Conservation (phyloP, 1,140 invertebrate genomes). For the Dolichoris vasculosae region DNA sequence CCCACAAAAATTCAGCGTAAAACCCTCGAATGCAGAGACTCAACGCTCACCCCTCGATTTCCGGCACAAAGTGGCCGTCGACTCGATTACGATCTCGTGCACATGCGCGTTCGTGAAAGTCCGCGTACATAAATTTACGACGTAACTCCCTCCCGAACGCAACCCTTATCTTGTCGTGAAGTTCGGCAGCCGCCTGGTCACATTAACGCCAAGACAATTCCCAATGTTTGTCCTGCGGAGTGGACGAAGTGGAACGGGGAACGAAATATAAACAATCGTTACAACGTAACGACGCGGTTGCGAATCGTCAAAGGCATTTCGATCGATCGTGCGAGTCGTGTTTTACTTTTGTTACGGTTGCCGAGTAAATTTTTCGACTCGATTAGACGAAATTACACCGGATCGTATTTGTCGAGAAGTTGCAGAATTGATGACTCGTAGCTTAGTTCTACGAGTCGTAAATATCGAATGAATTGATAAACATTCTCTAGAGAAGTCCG, state of each 20-base stretch:
- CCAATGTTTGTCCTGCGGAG: background rate
- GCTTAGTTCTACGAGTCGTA: background rate
- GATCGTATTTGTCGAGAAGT: background rate
- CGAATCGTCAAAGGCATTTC: background rate
- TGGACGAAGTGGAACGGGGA: too few relatives aligned
- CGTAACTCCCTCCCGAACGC: background rate
- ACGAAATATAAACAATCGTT: background rate
- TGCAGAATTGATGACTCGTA: background rate
- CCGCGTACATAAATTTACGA: background rate
- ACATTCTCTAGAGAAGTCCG: background rate
- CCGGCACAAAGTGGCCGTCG: constrained; percentile 70
- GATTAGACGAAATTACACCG: background rate
- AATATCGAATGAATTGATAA: background rate
- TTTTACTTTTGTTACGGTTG: background rate
- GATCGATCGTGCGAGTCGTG: background rate
- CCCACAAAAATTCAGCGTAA: background rate
- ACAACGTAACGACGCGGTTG: background rate
- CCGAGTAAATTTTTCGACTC: background rate
- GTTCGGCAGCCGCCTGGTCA: background rate
- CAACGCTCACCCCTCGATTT: constrained; percentile 64
- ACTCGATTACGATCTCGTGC: constrained; percentile 67
- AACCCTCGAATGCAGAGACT: background rate
- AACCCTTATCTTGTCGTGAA: background rate
- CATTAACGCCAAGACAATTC: background rate
- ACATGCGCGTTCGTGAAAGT: background rate